Evolutionary conservation across 2,797 vertebrate genomes (phyloP), one percentile per base, ranked within the genome.

Genomic region (Urosaurus nigricauda): DNA sequence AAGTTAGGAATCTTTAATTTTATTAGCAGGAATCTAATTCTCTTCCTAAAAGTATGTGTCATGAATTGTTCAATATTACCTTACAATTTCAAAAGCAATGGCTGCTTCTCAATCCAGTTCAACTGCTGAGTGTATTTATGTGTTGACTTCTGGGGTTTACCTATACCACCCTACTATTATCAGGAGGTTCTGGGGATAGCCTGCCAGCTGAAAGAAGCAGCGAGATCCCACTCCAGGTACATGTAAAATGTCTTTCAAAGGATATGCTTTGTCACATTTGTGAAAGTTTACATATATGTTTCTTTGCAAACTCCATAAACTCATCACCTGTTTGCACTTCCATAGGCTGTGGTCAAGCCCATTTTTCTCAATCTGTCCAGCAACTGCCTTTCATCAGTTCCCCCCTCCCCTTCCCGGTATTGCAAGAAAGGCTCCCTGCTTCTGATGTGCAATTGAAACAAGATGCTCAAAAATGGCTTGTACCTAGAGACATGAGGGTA

Each of bases 371-470:
- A 53, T 63, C 65, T 80, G 80, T 37, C 37, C 40, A 65, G 53
- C 43, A 89, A 40, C 65, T 89, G 58, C 86, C 80, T 82, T 83
- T 83, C 11, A 40, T 87, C 56, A n/a, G 47, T 2, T 5, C 24
- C 70, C 77, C 70, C 43, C 77, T 58, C 71, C 47, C 29, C 1
- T 7, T 7, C 47, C 47, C 47, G 47, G 13, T 77, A 86, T 77
- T n/a, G 37, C 88, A 83, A 88, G 58, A 88, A 82, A 70, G 35
- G 40, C 5, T 11, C 51, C 9, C 43, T 35, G 60, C 40, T 89
- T 83, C 74, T 83, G 40, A 89, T 83, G 73, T 83, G 24, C 51
- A 70, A 81, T 78, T 86, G 90, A 77, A 58, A 85, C 71, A 75
- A 58, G 60, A 75, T 82, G 60, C 53, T 91, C 78, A 83, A 75